Evolutionary conservation across 2,113 vertebrate species (phyloP), one percentile per base, ranked within the genome.

Genomic region (Castor canadensis): DNA sequence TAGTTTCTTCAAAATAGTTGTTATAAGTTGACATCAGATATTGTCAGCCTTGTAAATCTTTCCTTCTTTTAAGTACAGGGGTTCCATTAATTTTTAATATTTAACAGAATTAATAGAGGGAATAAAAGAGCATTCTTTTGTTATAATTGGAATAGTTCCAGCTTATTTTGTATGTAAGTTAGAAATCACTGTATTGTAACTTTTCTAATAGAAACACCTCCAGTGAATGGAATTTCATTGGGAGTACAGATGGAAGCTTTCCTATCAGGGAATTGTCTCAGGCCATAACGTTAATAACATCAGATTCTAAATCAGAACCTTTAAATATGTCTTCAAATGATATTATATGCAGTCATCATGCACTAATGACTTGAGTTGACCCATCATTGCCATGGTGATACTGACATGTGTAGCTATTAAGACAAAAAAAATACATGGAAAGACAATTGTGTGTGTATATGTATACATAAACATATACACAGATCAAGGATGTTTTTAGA

Each of bases 171-270:
- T 54, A 9, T 89, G 19, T 92, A 83, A 64, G 86, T 22, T 85
- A 72, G 52, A 89, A 92, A 87, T 93, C 30, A 64, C 28, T 10
- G 58, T 90, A 45, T 45, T 52, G 22, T 93, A 87, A 47, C 45
- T 91, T 96, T 95, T 52, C 66, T 93, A 45, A 69, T 19, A 95
- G 75, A 93, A 88, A 76, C 84, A 40, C 28, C n/a, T 66, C 30
- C 30, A 72, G 12, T 54, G 60, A 75, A 72, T 88, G 38, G 62
- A 89, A 72, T 94, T 43, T 95, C 62, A n/a, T 2, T 56, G 38
- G 15, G 26, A 62, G 28, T 76, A 26, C 19, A 85, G 24, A 71
- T 35, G 82, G 77, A 60, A 66, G 28, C 13, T 19, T 72, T 92
- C 4, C 22, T 60, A 15, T 60, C 28, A 85, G n/a, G 32, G 35